phyloP scores from a whole-genome alignment of 2,888 invertebrate genomes.

The Nomada lathburiana region DNA sequence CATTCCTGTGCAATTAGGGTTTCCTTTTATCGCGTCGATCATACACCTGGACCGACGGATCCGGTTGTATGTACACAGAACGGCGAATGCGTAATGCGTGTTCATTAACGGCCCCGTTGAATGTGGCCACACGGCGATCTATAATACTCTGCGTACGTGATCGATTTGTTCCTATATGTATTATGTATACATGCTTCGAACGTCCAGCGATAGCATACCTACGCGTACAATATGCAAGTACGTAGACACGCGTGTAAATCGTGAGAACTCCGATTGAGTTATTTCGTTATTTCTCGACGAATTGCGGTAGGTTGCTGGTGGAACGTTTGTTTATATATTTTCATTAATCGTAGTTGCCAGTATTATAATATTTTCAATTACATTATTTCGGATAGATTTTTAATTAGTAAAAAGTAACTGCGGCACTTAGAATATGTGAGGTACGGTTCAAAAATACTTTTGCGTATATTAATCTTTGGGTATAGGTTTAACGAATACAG shows the following conservation, averaged over 20 bases:
- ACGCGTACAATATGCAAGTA: not conserved
- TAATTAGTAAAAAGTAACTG: too few species aligned
- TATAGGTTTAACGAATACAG: too few species aligned
- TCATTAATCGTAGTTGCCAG: not conserved
- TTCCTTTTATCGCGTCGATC: slow-evolving; percentile 68
- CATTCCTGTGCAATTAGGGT: slow-evolving; percentile 64
- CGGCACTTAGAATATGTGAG: too few species aligned
- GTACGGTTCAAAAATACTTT: too few species aligned
- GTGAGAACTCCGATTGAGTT: slow-evolving; percentile 25
- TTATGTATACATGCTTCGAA: not conserved
- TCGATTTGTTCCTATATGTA: slow-evolving; percentile 22
- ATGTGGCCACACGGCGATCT: slow-evolving; percentile 54
- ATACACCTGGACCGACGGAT: slow-evolving; percentile 65
- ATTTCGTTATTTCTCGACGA: not conserved
- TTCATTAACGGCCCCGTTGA: slow-evolving; percentile 64
- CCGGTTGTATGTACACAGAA: slow-evolving; percentile 61
- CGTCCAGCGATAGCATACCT: not conserved
- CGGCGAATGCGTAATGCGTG: slow-evolving; percentile 46
- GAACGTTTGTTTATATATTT: slow-evolving; percentile 19
- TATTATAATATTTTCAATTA: too few species aligned
- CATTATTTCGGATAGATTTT: too few species aligned
- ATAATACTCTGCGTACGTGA: slow-evolving; percentile 50
- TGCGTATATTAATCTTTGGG: too few species aligned
- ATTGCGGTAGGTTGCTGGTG: not conserved
- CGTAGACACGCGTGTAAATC: not conserved